Percentiles rank a stretch among this genome's conserved stretches.
phyloP scores from a whole-genome alignment of 2,113 vertebrate genomes.

The Phoxinus phoxinus region DNA sequence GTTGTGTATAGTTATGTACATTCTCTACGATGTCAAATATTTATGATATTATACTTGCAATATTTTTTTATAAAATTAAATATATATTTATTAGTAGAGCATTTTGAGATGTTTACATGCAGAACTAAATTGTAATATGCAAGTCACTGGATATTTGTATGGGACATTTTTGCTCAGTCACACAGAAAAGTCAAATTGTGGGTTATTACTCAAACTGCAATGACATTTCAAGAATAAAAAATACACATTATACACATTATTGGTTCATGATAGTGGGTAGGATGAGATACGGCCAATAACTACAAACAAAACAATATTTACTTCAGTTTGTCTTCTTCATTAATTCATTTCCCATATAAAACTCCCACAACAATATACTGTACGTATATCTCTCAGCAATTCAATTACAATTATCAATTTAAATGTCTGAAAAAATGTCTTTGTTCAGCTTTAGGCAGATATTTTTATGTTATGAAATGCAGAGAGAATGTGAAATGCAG shows the following conservation, averaged over 20 bases:
- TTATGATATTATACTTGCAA: background rate
- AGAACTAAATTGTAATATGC: background rate
- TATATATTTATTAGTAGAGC: background rate
- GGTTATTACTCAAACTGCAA: constrained; percentile 1
- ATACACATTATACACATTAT: background rate
- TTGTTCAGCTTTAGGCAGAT: constrained; percentile 10
- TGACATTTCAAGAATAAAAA: background rate
- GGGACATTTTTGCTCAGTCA: background rate
- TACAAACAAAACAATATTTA: background rate
- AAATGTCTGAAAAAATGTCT: background rate
- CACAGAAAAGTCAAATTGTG: background rate
- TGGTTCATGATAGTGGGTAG: background rate
- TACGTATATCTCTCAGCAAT: background rate
- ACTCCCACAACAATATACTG: background rate
- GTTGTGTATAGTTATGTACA: background rate
- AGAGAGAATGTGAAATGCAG: background rate
- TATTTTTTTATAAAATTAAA: background rate
- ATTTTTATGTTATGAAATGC: background rate
- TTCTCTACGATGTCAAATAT: background rate
- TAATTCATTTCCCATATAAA: background rate
- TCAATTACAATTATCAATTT: constrained; percentile 8
- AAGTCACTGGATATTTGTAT: background rate
- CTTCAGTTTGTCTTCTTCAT: background rate
- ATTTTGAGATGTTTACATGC: background rate
- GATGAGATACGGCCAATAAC: background rate